These are phyloP conservation scores for Anser cygnoides DNA, from an alignment of 2,113 vertebrate species.

Conservation along the genomic window DNA sequence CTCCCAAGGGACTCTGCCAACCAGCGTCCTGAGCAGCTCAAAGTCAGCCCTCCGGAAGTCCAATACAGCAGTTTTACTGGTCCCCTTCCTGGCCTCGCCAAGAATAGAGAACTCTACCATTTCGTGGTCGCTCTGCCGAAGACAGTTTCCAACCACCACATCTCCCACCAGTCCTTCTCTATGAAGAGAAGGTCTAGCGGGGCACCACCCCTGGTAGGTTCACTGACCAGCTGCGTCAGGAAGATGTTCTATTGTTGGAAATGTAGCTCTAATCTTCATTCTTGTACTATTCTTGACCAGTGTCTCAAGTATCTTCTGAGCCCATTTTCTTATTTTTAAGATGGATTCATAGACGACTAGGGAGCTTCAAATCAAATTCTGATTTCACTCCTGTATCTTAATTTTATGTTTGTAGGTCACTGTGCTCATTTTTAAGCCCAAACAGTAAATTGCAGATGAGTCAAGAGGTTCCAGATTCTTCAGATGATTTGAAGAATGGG, in stretches of 20 bases:
- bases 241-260: background rate
- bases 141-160: no score
- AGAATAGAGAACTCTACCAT: no score
- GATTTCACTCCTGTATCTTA: background rate
- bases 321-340: background rate
- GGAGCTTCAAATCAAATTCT: background rate
- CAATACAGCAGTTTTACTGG: no score
- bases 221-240: no score
- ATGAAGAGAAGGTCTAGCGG: no score
- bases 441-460: background rate
- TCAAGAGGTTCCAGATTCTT: background rate
- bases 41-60: no score
- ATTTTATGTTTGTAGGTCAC: background rate
- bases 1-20: no score
- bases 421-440: background rate
- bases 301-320: background rate
- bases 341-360: background rate
- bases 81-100: no score
- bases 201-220: no score
- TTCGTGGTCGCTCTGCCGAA: no score
- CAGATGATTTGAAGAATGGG: background rate
- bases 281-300: background rate
- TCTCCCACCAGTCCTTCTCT: no score
- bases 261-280: background rate
- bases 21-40: no score